These are phyloP conservation scores for Alosa alosa DNA, from an alignment of 2,113 vertebrate genomes.

Conservation along the genomic window DNA sequence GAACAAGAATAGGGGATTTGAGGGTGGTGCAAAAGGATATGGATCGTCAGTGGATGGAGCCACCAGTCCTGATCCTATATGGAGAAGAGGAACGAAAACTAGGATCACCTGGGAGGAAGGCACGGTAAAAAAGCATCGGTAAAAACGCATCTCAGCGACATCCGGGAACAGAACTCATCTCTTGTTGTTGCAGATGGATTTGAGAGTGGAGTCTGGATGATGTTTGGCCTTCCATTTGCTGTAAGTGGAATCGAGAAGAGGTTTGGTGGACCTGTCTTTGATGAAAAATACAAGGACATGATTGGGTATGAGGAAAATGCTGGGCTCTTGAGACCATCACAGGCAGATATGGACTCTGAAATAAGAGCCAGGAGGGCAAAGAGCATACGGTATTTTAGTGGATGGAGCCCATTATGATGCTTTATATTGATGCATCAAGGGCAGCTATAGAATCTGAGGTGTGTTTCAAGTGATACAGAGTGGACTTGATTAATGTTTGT, in stretches of 20 bases:
- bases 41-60: not conserved
- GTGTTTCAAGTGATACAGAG: no score
- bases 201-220: not conserved
- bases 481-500: no score
- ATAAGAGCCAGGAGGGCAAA: no score
- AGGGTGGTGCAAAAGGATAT: not conserved
- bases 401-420: no score
- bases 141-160: not conserved
- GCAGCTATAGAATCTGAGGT: no score
- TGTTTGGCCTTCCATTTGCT: conserved; percentile 46
- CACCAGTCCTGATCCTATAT: not conserved
- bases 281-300: conserved; percentile 24
- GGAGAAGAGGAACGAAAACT: not conserved
- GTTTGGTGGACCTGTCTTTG: conserved; percentile 24
- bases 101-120: not conserved
- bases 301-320: not conserved
- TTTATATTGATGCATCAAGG: no score
- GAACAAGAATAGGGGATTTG: not conserved
- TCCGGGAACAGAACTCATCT: not conserved
- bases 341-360: no score
- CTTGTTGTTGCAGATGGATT: not conserved
- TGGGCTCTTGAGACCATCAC: accelerated
- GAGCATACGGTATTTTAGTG: no score
- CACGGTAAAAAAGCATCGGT: not conserved
- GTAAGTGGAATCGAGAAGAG: conserved; percentile 31